Percentiles rank a stretch among this genome's conserved stretches.
Evolutionary conservation across 1,140 invertebrate genomes (phyloP).

Genomic region (Probaryconus sp.): DNA sequence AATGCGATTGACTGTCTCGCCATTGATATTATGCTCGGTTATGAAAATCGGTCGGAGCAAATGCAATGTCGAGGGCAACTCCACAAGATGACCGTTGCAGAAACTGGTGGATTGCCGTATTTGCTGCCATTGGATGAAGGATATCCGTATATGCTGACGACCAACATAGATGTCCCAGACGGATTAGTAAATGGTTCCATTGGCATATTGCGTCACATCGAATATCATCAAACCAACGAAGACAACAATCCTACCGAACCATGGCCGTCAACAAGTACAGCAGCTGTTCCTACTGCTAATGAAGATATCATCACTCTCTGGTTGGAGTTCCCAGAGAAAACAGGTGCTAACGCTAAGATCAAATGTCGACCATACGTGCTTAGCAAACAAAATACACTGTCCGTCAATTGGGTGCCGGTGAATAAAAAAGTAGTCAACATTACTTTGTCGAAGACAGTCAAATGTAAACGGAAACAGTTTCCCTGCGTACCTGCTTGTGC

Average conservation of each 20-base stretch:
- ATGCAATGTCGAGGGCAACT: slow-evolving; percentile 57
- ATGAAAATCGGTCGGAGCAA: slow-evolving; percentile 38
- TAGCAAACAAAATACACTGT: slow-evolving; percentile 25
- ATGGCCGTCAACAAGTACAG: slow-evolving; percentile 41
- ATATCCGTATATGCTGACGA: slow-evolving; percentile 68
- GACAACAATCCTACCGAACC: slow-evolving; percentile 32
- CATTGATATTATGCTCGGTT: slow-evolving; percentile 47
- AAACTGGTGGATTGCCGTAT: slow-evolving; percentile 69
- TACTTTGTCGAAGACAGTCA: slow-evolving; percentile 31
- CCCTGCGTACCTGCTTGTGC: slow-evolving; percentile 62
- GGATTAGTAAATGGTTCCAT: slow-evolving; percentile 70
- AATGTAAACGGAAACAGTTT: slow-evolving; percentile 63
- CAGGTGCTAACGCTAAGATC: neutral
- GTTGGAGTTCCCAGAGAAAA: neutral
- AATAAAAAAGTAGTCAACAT: slow-evolving; percentile 60
- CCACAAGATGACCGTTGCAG: slow-evolving; percentile 65
- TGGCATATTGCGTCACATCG: slow-evolving; percentile 65
- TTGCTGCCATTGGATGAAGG: slow-evolving; percentile 63
- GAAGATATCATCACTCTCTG: slow-evolving; percentile 2
- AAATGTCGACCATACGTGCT: neutral
- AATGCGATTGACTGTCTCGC: slow-evolving; percentile 61
- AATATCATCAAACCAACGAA: slow-evolving; percentile 44
- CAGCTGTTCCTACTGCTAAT: slow-evolving; percentile 47
- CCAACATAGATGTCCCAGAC: slow-evolving; percentile 69
- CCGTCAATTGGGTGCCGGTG: slow-evolving; percentile 58